Evolutionary conservation across 1,140 invertebrate genomes (phyloP), one percentile per base, ranked within the genome.

Genomic region (Megathymus violae): DNA sequence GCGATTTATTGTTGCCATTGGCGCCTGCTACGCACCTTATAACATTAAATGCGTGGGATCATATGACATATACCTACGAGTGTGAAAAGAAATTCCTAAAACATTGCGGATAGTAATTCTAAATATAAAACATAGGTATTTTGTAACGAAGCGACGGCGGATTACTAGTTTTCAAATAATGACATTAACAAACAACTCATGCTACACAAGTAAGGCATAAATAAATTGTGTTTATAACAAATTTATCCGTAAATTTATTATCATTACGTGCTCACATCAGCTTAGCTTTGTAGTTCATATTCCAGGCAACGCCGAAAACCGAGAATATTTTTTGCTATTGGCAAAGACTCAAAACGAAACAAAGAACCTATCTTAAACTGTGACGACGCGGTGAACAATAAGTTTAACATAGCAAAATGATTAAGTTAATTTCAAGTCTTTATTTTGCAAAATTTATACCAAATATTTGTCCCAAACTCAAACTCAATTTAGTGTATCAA

Each of bases 191-290:
- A 1, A 31, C 27, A 31, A 5, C 27, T 31, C 7, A 31, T 4
- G 4, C 7, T 31, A 31, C n/a, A 9, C 9, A 31, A 3, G 22
- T 3, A 3, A 25, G 27, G 27, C 9, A 31, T n/a, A 46, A 17
- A 46, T 46, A 46, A 22, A 46, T 43, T n/a, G 1, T 22, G n/a
- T 31, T 7, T 31, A n/a, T 46, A 6, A 17, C 15, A n/a, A 46
- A 46, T 51, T 54, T 4, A 25, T 40, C 17, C 10, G 14, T 43
- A 4, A 25, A 54, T 27, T 44, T 56, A 56, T 56, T 27, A 14
- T 3, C 4, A 25, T 3, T 46, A 61, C 61, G 48, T 64, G 67
- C 59, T 58, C 27, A 31, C 11, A 14, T 19, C 38, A 51, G 15
- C 41, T 44, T 19, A 15, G 48, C 17, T 11, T 41, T 60, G 31